Conservation (phyloP, 2,113 vertebrate species). For the Orycteropus afer region DNA sequence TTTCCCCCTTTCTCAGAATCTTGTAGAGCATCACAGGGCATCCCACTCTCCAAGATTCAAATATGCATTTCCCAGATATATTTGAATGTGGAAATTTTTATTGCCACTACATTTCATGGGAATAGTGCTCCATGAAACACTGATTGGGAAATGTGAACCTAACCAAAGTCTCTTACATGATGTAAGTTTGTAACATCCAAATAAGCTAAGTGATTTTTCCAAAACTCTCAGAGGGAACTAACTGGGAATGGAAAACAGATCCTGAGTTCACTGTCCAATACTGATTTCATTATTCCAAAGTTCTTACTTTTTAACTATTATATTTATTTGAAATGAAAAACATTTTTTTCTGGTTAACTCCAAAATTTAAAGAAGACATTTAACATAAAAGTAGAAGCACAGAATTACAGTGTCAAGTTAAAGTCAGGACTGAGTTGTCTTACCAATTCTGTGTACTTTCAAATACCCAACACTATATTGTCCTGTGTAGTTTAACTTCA, state of each 20-base stretch:
- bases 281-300: neutral
- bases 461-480: neutral
- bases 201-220: neutral
- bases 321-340: neutral
- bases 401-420: neutral
- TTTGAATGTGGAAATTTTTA: neutral
- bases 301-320: neutral
- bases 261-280: neutral
- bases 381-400: neutral
- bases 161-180: neutral
- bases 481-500: neutral
- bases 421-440: neutral
- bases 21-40: neutral
- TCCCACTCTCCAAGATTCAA: neutral
- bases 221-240: neutral
- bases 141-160: neutral
- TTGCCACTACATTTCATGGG: neutral
- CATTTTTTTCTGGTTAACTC: neutral
- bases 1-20: neutral
- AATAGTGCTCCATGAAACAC: neutral
- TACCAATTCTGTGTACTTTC: neutral
- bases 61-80: neutral
- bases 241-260: neutral
- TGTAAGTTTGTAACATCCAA: neutral
- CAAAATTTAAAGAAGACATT: neutral